phyloP scores from a whole-genome alignment of 2,888 invertebrate species.

The Hydropsyche betteni region DNA sequence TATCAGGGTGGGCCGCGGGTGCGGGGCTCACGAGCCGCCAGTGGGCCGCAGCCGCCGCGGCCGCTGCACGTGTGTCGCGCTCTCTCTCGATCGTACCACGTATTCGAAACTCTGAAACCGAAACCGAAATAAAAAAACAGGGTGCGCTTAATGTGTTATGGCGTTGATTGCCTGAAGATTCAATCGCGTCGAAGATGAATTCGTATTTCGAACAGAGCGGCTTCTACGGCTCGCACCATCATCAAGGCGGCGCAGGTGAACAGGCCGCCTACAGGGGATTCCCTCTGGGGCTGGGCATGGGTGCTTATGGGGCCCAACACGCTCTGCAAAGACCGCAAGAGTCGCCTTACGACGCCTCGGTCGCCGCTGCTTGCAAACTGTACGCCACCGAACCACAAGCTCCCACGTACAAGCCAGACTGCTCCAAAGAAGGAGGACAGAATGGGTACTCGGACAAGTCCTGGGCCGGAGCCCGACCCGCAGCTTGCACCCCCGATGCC shows the following conservation, averaged over 20 bases:
- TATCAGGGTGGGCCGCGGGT: slow-evolving; percentile 31
- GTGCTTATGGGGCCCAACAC: slow-evolving; percentile 86
- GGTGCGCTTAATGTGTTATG: slow-evolving; percentile 6
- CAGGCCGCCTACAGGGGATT: slow-evolving; percentile 84
- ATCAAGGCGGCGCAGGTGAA: slow-evolving; percentile 78
- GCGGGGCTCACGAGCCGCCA: slow-evolving; percentile 13
- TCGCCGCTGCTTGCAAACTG: slow-evolving; percentile 85
- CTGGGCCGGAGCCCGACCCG: slow-evolving; percentile 79
- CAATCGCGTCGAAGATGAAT: slow-evolving; percentile 72
- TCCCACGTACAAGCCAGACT: slow-evolving; percentile 75
- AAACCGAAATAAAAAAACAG: not conserved
- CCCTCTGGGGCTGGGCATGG: slow-evolving; percentile 85
- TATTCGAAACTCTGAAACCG: not conserved
- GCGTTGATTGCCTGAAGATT: not conserved
- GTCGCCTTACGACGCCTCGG: slow-evolving; percentile 90
- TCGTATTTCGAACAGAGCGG: slow-evolving; percentile 96
- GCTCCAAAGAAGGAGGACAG: slow-evolving; percentile 75
- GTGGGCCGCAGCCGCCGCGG: slow-evolving; percentile 31
- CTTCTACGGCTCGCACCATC: slow-evolving; percentile 92
- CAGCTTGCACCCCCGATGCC: slow-evolving; percentile 90
- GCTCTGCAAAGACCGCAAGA: slow-evolving; percentile 83
- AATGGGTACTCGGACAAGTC: slow-evolving; percentile 73
- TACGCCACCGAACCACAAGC: slow-evolving; percentile 75
- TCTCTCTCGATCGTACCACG: not conserved
- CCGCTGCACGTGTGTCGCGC: slow-evolving; percentile 16